phyloP scores from a whole-genome alignment of 35 echinoderm and acorn worm genomes.

The Chiridota heheva region DNA sequence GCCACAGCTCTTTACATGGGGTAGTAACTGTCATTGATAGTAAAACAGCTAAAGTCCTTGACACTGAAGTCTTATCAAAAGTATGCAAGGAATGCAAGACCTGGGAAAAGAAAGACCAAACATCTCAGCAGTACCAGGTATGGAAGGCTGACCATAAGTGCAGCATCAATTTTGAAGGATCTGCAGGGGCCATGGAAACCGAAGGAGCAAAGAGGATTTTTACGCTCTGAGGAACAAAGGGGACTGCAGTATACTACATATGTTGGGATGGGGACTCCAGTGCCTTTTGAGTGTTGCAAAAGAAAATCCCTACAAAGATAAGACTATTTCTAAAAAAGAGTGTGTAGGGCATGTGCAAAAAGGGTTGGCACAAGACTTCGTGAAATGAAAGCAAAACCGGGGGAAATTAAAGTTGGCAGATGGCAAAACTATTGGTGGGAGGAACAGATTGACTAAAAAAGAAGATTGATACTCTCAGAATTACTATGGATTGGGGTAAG shows the following conservation, averaged over 20 bases:
- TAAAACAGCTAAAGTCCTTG: neutral
- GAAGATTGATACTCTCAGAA: neutral
- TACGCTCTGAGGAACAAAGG: neutral
- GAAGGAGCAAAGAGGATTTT: neutral
- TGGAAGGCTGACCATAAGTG: neutral
- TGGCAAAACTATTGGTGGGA: constrained; percentile 5
- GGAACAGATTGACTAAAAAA: neutral
- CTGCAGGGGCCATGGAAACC: neutral
- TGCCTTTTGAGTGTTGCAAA: neutral
- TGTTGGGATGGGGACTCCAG: constrained; percentile 21
- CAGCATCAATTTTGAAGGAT: neutral
- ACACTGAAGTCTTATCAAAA: constrained; percentile 1
- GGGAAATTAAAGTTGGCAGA: neutral
- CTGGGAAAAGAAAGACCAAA: neutral
- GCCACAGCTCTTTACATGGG: neutral
- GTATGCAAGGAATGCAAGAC: neutral
- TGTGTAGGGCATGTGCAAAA: constrained; percentile 19
- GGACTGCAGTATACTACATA: constrained; percentile 13
- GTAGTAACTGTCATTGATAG: neutral
- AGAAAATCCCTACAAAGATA: neutral
- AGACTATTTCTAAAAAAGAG: neutral
- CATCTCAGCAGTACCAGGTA: neutral
- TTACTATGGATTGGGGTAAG: neutral
- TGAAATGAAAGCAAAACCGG: neutral
- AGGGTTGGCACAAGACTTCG: neutral